These are phyloP conservation scores for Rhagium mordax DNA, from an alignment of 2,888 invertebrate genomes.

Conservation along the genomic window DNA sequence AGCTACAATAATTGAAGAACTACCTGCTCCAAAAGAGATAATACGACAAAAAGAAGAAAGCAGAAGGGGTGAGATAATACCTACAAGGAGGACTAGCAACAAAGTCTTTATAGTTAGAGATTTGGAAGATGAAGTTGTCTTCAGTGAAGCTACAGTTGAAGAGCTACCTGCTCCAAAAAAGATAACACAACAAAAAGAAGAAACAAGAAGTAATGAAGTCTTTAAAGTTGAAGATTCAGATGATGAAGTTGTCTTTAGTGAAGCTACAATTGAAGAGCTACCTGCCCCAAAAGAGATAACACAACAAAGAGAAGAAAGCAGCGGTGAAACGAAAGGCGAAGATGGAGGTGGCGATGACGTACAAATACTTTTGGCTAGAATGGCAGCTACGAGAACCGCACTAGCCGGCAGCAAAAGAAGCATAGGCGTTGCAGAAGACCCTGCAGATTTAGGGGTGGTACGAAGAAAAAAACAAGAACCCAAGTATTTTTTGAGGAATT, in stretches of 20 bases:
- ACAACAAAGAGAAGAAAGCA: neutral
- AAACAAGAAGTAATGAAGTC: neutral
- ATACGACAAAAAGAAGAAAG: neutral
- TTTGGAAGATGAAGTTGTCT: too few relatives aligned
- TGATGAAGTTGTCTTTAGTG: too few relatives aligned
- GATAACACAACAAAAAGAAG: neutral
- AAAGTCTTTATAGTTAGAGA: too few relatives aligned
- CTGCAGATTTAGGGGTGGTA: neutral
- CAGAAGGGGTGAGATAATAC: too few relatives aligned
- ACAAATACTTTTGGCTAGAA: neutral
- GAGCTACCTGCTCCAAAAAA: neutral
- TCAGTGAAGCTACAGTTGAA: neutral
- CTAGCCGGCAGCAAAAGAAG: too few relatives aligned
- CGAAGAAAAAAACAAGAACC: neutral
- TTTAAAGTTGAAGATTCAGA: neutral
- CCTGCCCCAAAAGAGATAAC: too few relatives aligned
- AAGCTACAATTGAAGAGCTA: too few relatives aligned
- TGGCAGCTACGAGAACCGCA: neutral
- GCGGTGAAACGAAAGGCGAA: neutral
- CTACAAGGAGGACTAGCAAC: too few relatives aligned
- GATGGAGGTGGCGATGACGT: neutral
- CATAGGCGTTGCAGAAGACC: too few relatives aligned
- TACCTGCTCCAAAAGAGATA: too few relatives aligned
- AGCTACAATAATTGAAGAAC: too few relatives aligned
- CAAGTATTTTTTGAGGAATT: constrained; percentile 1